Percentiles rank a stretch among this genome's conserved stretches.
These are phyloP conservation scores for Nephrotoma guestfalica DNA, from an alignment of 2,888 invertebrate species.

Conservation along the genomic window DNA sequence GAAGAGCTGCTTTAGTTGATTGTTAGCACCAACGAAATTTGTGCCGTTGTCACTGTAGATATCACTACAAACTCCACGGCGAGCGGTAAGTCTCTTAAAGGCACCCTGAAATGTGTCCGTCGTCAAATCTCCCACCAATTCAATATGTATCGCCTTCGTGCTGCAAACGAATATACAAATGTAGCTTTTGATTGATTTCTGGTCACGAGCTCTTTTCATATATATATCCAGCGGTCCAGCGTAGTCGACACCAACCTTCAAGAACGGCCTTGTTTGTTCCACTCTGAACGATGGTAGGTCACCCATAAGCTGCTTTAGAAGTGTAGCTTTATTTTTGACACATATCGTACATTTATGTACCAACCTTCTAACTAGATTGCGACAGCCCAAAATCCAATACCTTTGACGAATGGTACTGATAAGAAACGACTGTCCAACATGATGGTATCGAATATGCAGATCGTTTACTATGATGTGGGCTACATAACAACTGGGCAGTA, in stretches of 20 bases:
- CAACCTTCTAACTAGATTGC: neutral
- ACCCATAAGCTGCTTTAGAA: constrained; percentile 14
- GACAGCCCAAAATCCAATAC: constrained; percentile 14
- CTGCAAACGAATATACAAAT: constrained; percentile 18
- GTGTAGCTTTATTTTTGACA: neutral
- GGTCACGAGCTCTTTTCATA: constrained; percentile 11
- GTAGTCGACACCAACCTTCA: constrained; percentile 13
- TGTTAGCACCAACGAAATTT: too few relatives aligned
- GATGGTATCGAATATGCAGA: constrained; percentile 9
- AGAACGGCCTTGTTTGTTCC: constrained; percentile 9
- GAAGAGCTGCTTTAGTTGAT: constrained; percentile 7
- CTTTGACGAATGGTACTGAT: constrained; percentile 9
- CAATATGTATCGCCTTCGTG: constrained; percentile 10
- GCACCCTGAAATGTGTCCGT: constrained; percentile 17
- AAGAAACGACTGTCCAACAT: constrained; percentile 13
- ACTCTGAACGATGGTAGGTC: constrained; percentile 13
- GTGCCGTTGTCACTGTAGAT: too few relatives aligned
- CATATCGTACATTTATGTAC: constrained; percentile 10
- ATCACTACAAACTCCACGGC: too few relatives aligned
- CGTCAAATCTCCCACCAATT: neutral
- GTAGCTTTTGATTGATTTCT: constrained; percentile 15
- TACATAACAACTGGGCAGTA: constrained; percentile 9
- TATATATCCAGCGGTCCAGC: constrained; percentile 13
- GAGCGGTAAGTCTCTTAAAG: constrained; percentile 1
- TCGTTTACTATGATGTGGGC: neutral